Evolutionary conservation across 2,888 invertebrate species (phyloP), one percentile per base, ranked within the genome.

Genomic region (Caenorhabditis drosophilae): DNA sequence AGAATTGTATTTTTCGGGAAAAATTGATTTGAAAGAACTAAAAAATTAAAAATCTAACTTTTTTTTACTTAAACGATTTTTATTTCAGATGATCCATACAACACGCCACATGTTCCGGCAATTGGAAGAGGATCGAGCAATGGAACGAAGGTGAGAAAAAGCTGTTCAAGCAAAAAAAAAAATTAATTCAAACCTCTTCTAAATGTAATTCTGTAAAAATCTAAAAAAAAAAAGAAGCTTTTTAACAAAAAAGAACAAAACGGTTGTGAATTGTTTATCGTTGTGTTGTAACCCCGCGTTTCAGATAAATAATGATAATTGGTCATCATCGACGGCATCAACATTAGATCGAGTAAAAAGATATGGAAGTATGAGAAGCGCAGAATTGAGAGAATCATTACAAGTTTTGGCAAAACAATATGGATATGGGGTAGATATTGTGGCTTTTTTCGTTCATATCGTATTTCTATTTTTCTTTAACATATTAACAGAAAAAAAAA

Each of bases 311-410:
- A n/a, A n/a, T n/a, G n/a, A n/a, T n/a, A n/a, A n/a, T n/a, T n/a
- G n/a, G n/a, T n/a, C 31, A 31, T 31, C n/a, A 9, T n/a, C 6
- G 18, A 16, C 4, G 7, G n/a, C 6, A 46, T 47, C 51, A 54
- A 56, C 75, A 9, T 75, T 78, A 34, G 76, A 78, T 41, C 67
- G 78, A 16, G 72, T 78, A 26, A 78, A 75, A 36, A 53, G 80
- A 40, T 80, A 70, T 51, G 80, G 80, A 18, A 76, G 76, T 44
- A 78, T 80, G 80, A 57, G 80, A 42, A 66, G 77, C 18, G 72
- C 76, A 18, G 80, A 80, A 42, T 63, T 80, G 27, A 67, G 70
- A 27, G 80, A 78, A 38, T 70, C 72, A n/a, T 49, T 79, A n/a
- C 59, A 72, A n/a, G 47, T 66, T 27, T 64, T 76, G 51, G 70